Conservation (phyloP, 2,113 vertebrate genomes). For the Ivindomyrus marchei region DNA sequence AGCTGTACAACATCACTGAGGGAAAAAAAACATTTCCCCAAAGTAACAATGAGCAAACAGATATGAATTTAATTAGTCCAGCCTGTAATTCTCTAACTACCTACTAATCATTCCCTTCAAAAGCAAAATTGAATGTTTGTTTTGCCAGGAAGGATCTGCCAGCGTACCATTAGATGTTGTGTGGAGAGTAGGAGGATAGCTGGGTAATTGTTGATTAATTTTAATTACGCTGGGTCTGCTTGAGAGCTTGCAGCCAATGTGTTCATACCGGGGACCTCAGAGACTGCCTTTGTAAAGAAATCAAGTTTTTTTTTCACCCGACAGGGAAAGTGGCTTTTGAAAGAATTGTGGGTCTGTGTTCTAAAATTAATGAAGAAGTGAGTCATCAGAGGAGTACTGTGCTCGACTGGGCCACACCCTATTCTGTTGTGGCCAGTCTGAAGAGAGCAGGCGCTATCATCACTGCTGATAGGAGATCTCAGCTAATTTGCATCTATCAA, state of each 20-base stretch:
- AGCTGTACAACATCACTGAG: not conserved
- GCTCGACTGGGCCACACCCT: not conserved
- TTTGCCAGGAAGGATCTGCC: conserved; percentile 1
- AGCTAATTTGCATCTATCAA: conserved; percentile 45
- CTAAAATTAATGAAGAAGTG: not conserved
- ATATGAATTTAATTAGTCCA: conserved; percentile 12
- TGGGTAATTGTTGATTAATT: conserved; percentile 8
- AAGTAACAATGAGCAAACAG: conserved; percentile 13
- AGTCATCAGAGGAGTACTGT: not conserved
- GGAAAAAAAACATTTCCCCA: not conserved
- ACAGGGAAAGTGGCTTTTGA: not conserved
- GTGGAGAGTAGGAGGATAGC: not conserved
- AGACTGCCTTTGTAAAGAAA: not conserved
- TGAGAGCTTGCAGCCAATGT: not conserved
- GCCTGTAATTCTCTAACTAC: conserved; percentile 9
- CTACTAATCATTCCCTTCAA: conserved; percentile 33
- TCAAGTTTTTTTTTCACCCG: not conserved
- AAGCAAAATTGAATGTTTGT: conserved; percentile 29
- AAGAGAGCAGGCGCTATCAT: not conserved
- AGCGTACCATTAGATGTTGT: not conserved
- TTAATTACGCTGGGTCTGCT: not conserved
- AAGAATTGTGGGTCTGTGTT: not conserved
- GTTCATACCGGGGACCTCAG: not conserved
- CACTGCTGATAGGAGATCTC: conserved; percentile 28
- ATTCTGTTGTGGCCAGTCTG: not conserved